phyloP scores from a whole-genome alignment of 2,888 invertebrate genomes.

The Aleiodes leptofemur region DNA sequence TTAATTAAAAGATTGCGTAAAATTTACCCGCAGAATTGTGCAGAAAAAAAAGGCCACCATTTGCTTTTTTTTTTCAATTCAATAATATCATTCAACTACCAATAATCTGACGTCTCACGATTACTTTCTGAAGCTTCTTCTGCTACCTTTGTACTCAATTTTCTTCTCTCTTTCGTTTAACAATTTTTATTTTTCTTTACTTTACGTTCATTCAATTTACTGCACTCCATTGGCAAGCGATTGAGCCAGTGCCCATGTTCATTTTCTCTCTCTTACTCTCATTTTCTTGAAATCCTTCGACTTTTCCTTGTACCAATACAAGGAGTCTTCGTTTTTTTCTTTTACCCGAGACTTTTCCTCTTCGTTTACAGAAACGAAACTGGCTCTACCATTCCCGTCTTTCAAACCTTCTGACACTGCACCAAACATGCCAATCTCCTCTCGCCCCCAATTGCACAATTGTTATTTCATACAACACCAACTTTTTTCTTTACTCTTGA shows the following conservation, averaged over 20 bases:
- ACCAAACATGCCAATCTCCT: slow-evolving; percentile 26
- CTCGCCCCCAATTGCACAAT: slow-evolving; percentile 30
- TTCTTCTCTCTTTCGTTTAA: slow-evolving; percentile 2
- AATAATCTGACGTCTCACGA: slow-evolving; percentile 32
- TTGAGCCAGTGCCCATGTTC: background rate
- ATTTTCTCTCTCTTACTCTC: background rate
- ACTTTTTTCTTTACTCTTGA: slow-evolving; percentile 3
- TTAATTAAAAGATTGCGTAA: no score
- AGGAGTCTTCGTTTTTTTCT: background rate
- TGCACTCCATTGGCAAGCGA: slow-evolving; percentile 42
- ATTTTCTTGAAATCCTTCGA: background rate
- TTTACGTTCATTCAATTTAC: slow-evolving; percentile 45
- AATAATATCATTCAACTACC: slow-evolving; percentile 10
- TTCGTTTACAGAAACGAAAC: slow-evolving; percentile 7
- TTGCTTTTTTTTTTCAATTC: background rate
- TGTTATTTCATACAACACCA: slow-evolving; percentile 16
- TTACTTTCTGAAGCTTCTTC: slow-evolving; percentile 6
- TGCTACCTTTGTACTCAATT: slow-evolving; percentile 14
- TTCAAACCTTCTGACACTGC: slow-evolving; percentile 20
- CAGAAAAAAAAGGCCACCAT: no score
- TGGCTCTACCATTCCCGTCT: slow-evolving; percentile 10
- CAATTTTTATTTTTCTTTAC: slow-evolving; percentile 24
- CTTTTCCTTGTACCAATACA: slow-evolving; percentile 19
- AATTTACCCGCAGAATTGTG: no score
- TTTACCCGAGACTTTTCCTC: background rate